These are phyloP conservation scores for Tachuris rubrigastra DNA, from an alignment of 2,113 vertebrate genomes.

Conservation along the genomic window DNA sequence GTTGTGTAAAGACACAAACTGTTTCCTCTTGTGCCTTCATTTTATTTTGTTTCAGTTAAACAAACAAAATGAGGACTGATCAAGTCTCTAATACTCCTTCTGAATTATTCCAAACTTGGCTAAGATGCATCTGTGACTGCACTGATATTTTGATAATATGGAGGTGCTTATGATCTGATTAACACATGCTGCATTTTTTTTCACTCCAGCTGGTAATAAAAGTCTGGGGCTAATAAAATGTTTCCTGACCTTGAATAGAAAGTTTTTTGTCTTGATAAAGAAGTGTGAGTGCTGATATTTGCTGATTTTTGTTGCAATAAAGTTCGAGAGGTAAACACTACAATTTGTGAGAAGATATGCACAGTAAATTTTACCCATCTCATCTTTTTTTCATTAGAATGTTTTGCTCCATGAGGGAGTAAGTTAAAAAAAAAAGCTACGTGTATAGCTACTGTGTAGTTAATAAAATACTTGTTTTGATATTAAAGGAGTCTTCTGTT, in stretches of 20 bases:
- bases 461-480: not conserved
- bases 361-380: not conserved
- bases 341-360: not conserved
- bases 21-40: not conserved
- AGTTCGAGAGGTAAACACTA: not conserved
- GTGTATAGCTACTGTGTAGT: not conserved
- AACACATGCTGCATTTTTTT: not conserved
- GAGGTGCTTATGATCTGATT: constrained; percentile 25
- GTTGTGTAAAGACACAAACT: not conserved
- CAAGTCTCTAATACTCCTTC: not conserved
- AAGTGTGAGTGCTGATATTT: not conserved
- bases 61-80: not conserved
- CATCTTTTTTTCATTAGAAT: not conserved
- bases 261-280: not conserved
- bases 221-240: constrained; percentile 17
- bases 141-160: not conserved
- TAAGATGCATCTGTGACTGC: not conserved
- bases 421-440: not conserved
- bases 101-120: not conserved
- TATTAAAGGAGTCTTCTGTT: not conserved
- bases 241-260: not conserved
- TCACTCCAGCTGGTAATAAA: not conserved
- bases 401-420: not conserved
- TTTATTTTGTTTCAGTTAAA: not conserved
- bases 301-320: not conserved